Percentiles rank a stretch among this genome's conserved stretches.
Evolutionary conservation across 2,797 vertebrate genomes (phyloP).

Genomic region (Sebastes iracundus): DNA sequence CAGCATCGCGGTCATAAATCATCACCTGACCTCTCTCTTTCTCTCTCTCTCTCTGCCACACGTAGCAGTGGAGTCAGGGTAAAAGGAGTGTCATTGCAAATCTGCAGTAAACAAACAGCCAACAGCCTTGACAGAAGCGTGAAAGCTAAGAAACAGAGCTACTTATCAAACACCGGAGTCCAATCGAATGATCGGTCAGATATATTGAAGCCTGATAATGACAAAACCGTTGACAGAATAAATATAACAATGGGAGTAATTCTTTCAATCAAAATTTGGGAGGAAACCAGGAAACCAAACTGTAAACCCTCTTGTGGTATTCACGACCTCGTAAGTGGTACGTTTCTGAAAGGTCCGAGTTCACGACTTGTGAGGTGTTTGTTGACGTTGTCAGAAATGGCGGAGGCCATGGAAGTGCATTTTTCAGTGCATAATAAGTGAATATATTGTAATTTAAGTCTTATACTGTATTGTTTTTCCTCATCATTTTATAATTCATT

Average conservation of each 20-base stretch:
- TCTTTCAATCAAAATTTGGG: background rate
- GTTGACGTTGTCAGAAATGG: too few species aligned
- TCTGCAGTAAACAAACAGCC: slow-evolving; percentile 71
- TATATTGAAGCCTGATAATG: background rate
- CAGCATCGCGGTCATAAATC: slow-evolving; percentile 86
- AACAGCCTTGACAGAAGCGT: slow-evolving; percentile 52
- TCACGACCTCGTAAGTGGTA: too few species aligned
- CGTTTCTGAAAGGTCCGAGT: too few species aligned
- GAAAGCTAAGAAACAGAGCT: slow-evolving; percentile 37
- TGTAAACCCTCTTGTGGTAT: background rate
- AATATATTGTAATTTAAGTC: too few species aligned
- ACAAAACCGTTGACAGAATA: background rate
- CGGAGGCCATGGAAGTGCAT: too few species aligned
- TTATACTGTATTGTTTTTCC: too few species aligned
- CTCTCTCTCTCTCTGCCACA: slow-evolving; percentile 53
- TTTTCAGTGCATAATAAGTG: too few species aligned
- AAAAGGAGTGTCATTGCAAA: slow-evolving; percentile 70
- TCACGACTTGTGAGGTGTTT: too few species aligned
- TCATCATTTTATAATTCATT: too few species aligned
- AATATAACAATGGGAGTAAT: background rate
- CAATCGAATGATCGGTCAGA: slow-evolving; percentile 1
- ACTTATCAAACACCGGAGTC: slow-evolving; percentile 50
- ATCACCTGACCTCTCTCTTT: slow-evolving; percentile 79
- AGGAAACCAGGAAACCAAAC: background rate
- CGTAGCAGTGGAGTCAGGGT: slow-evolving; percentile 57